Evolutionary conservation across 2,113 vertebrate genomes (phyloP).

Genomic region (Sander vitreus): DNA sequence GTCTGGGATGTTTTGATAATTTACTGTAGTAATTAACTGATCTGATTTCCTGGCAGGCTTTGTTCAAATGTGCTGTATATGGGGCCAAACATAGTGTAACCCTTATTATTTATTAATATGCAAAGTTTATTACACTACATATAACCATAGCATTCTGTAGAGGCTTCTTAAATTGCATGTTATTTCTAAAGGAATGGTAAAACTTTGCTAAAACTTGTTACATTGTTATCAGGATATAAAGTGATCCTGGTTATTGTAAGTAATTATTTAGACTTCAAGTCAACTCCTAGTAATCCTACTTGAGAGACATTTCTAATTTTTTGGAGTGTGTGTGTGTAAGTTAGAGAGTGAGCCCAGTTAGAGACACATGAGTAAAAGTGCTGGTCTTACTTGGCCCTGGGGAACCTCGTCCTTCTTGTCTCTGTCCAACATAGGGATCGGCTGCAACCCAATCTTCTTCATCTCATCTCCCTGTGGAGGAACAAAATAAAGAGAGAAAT

Average conservation of each 20-base stretch:
- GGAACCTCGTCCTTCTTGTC: slow-evolving; percentile 96
- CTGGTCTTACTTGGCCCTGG: slow-evolving; percentile 92
- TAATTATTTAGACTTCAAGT: not conserved
- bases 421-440: slow-evolving; percentile 99
- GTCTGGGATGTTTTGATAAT: not conserved
- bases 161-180: not conserved
- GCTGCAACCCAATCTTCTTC: slow-evolving; percentile 98
- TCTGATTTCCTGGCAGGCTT: not conserved
- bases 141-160: not conserved
- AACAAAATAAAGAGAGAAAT: slow-evolving; percentile 9
- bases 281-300: not conserved
- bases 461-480: slow-evolving; percentile 93
- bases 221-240: not conserved
- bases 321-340: not conserved
- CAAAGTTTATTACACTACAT: not conserved
- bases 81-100: not conserved
- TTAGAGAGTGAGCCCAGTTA: not conserved
- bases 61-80: not conserved
- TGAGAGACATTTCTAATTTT: not conserved
- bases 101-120: not conserved
- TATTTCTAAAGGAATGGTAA: not conserved
- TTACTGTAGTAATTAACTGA: not conserved
- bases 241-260: not conserved
- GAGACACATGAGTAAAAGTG: not conserved
- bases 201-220: not conserved